Evolutionary conservation across 2,888 invertebrate species (phyloP), one percentile per base, ranked within the genome.

Genomic region (Latheticus oryzae): DNA sequence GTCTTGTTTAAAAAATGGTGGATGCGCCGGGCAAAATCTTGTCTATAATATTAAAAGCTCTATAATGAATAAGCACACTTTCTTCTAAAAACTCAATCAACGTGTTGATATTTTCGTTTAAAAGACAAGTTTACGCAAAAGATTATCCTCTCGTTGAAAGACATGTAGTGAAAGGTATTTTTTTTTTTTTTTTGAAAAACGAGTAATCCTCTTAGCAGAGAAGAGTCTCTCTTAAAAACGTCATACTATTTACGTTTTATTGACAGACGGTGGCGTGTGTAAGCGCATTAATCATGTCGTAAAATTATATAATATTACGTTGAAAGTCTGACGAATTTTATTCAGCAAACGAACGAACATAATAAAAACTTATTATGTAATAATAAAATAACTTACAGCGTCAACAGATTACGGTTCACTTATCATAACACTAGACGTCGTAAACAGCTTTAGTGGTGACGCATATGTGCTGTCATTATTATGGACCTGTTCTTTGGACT

Each of bases 231-330:
- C 48, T 33, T 32, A 30, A 33, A 48, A 37, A 23, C 26, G 48
- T 48, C 48, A 48, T 12, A 48, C 33, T 33, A 26, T 37, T 33
- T 33, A 5, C 33, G 17, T 9, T 24, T 8, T 37, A 48, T 48
- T 37, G 48, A 48, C 48, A 47, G 42, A 26, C n/a, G n/a, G n/a
- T n/a, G 32, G n/a, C 16, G n/a, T n/a, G 11, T 5, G 5, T 35
- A 37, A 48, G 48, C 35, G 48, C 48, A 33, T 48, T 48, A 48
- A 48, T 48, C 48, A 48, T 13, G 23, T 9, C 32, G 23, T 11
- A 7, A 45, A 30, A 32, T 45, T 21, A 21, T 17, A 13, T n/a
- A n/a, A n/a, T n/a, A n/a, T n/a, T n/a, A n/a, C n/a, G n/a, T n/a
- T n/a, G n/a, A n/a, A n/a, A n/a, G n/a, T n/a, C n/a, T n/a, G n/a